Evolutionary conservation across 2,888 invertebrate species (phyloP).

Genomic region (Pinctada fucata): DNA sequence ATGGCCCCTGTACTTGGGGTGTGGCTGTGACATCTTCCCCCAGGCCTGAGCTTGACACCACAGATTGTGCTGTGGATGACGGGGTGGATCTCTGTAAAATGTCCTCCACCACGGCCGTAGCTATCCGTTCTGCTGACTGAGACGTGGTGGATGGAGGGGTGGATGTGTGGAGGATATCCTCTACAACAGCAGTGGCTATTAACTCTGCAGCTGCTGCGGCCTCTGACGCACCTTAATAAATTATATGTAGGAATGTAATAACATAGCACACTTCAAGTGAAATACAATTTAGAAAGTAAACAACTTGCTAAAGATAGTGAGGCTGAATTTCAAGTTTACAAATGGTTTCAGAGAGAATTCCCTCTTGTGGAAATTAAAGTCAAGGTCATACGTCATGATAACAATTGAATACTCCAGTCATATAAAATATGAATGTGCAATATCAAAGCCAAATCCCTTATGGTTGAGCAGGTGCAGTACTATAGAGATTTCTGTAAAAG

Average conservation of each 20-base stretch:
- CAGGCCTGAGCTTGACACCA: slow-evolving; percentile 16
- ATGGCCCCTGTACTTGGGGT: background rate
- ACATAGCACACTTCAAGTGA: background rate
- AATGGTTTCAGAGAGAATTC: too few species aligned
- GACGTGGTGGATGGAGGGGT: slow-evolving; percentile 26
- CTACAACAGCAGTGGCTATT: slow-evolving; percentile 60
- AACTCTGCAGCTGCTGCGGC: slow-evolving; percentile 61
- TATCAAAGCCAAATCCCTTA: too few species aligned
- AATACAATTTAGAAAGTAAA: too few species aligned
- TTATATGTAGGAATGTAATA: background rate
- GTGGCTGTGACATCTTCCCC: background rate
- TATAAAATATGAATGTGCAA: too few species aligned
- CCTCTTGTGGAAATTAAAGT: too few species aligned
- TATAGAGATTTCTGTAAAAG: too few species aligned
- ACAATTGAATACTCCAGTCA: too few species aligned
- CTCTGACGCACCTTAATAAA: slow-evolving; percentile 50
- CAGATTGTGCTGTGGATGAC: slow-evolving; percentile 27
- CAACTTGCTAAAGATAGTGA: too few species aligned
- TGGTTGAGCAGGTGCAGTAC: too few species aligned
- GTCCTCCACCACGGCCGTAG: slow-evolving; percentile 37
- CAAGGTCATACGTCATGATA: too few species aligned
- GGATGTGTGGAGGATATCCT: slow-evolving; percentile 55
- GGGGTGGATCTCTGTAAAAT: slow-evolving; percentile 36
- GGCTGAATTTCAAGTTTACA: too few species aligned
- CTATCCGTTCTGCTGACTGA: slow-evolving; percentile 14